Evolutionary conservation across 2,888 invertebrate genomes (phyloP).

Genomic region (Timandra comae): DNA sequence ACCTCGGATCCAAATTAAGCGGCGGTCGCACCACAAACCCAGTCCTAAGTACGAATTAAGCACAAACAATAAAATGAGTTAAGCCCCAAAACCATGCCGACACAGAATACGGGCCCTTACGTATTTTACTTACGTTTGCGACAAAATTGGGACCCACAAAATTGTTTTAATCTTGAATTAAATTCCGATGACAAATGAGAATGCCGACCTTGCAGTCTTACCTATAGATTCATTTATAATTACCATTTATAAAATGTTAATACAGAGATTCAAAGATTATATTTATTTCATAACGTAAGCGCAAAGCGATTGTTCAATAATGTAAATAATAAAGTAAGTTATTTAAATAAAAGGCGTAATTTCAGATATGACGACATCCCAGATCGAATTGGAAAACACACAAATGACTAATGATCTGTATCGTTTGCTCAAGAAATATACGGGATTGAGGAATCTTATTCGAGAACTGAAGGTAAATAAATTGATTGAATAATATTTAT

Average conservation of each 20-base stretch:
- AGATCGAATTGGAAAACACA: conserved; percentile 94
- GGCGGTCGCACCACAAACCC: conserved; percentile 26
- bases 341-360: too few relatives aligned
- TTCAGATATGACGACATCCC: conserved; percentile 94
- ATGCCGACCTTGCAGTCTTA: too few relatives aligned
- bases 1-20: conserved; percentile 37
- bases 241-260: too few relatives aligned
- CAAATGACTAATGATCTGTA: conserved; percentile 96
- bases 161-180: conserved; percentile 11
- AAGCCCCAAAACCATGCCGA: conserved; percentile 24
- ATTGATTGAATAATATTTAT: conserved; percentile 1
- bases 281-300: too few relatives aligned
- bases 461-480: conserved; percentile 86
- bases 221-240: too few relatives aligned
- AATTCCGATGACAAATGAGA: conserved; percentile 6
- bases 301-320: too few relatives aligned
- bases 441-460: conserved; percentile 91
- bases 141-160: conserved; percentile 14
- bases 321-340: too few relatives aligned
- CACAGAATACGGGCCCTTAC: conserved; percentile 15
- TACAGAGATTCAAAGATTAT: too few relatives aligned
- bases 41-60: conserved; percentile 37
- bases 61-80: conserved; percentile 42
- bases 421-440: conserved; percentile 93
- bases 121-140: conserved; percentile 17